Conservation (phyloP, 2,888 invertebrate species). For the Candidula unifasciata region DNA sequence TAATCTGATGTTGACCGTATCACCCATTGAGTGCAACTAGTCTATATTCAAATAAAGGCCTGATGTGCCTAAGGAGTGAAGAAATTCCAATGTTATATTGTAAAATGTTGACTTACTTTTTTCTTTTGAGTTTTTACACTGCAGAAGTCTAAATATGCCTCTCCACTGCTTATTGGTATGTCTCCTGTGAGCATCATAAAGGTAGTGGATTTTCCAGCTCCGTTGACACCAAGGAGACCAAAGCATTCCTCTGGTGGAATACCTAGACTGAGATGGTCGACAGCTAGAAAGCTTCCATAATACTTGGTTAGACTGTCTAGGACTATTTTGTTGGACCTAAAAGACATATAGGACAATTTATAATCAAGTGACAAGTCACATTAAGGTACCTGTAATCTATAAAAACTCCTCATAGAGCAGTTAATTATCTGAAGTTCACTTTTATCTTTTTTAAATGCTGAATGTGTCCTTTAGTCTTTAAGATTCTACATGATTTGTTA, state of each 20-base stretch:
- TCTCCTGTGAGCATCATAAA: constrained; percentile 85
- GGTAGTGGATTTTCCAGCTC: constrained; percentile 93
- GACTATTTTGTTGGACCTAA: constrained; percentile 22
- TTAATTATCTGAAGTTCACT: too few species aligned
- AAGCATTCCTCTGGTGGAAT: constrained; percentile 84
- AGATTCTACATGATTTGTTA: too few species aligned
- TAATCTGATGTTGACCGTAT: too few species aligned
- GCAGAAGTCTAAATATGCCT: constrained; percentile 79
- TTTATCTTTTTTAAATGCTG: too few species aligned
- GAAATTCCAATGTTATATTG: too few species aligned
- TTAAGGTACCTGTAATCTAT: too few species aligned
- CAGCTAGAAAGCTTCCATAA: constrained; percentile 79
- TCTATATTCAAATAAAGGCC: too few species aligned
- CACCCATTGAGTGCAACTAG: too few species aligned
- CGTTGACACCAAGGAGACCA: constrained; percentile 89
- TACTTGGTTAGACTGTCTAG: constrained; percentile 79
- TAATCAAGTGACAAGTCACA: too few species aligned
- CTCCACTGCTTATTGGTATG: constrained; percentile 79
- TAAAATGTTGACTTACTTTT: constrained; percentile 1
- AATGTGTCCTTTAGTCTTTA: too few species aligned
- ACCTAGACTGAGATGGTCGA: constrained; percentile 73
- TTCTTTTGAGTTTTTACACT: constrained; percentile 74
- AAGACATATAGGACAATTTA: neutral
- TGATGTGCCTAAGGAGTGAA: too few species aligned
- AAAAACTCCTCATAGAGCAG: too few species aligned